Percentiles rank a stretch among this genome's conserved stretches.
phyloP scores from a whole-genome alignment of 2,888 invertebrate genomes.

The Empis livida region DNA sequence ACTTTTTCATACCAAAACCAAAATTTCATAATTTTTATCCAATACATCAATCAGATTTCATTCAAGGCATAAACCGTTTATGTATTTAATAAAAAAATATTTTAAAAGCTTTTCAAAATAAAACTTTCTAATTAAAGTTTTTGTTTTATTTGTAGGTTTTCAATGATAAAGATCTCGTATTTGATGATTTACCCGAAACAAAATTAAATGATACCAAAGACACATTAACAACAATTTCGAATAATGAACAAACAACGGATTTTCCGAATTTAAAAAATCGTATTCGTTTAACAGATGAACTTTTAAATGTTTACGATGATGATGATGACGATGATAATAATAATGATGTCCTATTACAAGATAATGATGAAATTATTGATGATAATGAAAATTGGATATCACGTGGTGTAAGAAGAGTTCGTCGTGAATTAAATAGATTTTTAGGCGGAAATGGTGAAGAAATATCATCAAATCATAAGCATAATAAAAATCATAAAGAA shows the following conservation, averaged over 20 bases:
- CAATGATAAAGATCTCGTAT: background rate
- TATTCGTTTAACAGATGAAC: background rate
- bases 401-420: constrained; percentile 25
- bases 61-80: too few relatives aligned
- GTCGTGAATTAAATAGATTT: constrained; percentile 24
- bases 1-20: too few relatives aligned
- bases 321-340: constrained; percentile 18
- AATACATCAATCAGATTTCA: too few relatives aligned
- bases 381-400: constrained; percentile 20
- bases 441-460: constrained; percentile 18
- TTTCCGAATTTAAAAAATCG: background rate
- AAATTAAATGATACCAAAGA: background rate
- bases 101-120: too few relatives aligned
- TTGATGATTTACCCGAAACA: background rate
- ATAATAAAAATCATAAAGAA: constrained; percentile 2
- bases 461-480: background rate
- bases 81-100: too few relatives aligned
- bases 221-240: background rate
- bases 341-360: too few relatives aligned
- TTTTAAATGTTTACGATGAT: background rate
- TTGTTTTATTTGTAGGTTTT: background rate
- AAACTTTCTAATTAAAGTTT: too few relatives aligned
- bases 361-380: constrained; percentile 4
- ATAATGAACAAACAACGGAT: background rate
- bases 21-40: too few relatives aligned